Evolutionary conservation across 2,888 invertebrate species (phyloP).

Genomic region (Hydraecia micacea): DNA sequence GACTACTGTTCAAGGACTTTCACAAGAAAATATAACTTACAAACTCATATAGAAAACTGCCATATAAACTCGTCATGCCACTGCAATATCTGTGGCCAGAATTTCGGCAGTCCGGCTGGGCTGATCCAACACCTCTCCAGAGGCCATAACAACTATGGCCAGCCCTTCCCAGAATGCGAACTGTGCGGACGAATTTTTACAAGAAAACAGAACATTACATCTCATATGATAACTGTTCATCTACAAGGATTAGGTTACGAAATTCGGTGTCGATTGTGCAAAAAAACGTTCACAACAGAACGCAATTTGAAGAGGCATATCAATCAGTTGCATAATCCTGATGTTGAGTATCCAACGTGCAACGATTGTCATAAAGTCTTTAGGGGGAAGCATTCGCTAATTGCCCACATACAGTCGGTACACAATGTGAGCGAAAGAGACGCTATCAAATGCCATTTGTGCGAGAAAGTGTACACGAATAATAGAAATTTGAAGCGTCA

Average conservation of each 20-base stretch:
- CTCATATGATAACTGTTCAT: slow-evolving; percentile 84
- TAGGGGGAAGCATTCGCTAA: slow-evolving; percentile 76
- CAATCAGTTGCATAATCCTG: slow-evolving; percentile 79
- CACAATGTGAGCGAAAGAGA: slow-evolving; percentile 70
- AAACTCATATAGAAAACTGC: slow-evolving; percentile 82
- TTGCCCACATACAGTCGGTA: slow-evolving; percentile 76
- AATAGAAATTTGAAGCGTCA: slow-evolving; percentile 80
- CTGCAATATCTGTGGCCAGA: slow-evolving; percentile 79
- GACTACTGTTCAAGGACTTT: slow-evolving; percentile 82
- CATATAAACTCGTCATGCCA: slow-evolving; percentile 77
- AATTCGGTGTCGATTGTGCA: slow-evolving; percentile 76
- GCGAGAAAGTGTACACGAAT: slow-evolving; percentile 79
- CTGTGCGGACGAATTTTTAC: slow-evolving; percentile 82
- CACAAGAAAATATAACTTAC: slow-evolving; percentile 83
- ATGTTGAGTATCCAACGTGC: slow-evolving; percentile 78
- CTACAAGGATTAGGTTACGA: slow-evolving; percentile 73
- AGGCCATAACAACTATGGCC: slow-evolving; percentile 79
- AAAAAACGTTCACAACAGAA: slow-evolving; percentile 79
- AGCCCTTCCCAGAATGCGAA: slow-evolving; percentile 83
- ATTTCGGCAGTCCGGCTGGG: slow-evolving; percentile 78
- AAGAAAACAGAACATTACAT: slow-evolving; percentile 82
- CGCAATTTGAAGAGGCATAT: slow-evolving; percentile 80
- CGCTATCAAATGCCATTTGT: slow-evolving; percentile 74
- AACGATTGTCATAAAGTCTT: slow-evolving; percentile 78
- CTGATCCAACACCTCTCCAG: slow-evolving; percentile 76